Conservation (phyloP, 2,888 invertebrate genomes). For the Drosophila nr. perissopoda region DNA sequence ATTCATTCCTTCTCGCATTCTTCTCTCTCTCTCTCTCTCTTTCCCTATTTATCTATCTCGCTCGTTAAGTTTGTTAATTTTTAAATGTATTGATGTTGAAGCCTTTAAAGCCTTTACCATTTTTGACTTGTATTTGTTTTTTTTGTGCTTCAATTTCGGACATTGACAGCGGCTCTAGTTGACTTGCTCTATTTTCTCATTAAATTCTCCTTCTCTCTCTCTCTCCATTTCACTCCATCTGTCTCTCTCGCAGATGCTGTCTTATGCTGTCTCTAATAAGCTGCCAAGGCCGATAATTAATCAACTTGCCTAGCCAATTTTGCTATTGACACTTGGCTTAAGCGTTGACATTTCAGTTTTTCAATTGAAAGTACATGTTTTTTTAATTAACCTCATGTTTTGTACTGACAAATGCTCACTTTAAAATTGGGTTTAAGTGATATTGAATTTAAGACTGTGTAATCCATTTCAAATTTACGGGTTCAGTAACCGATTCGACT, state of each 20-base stretch:
- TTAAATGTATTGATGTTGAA: slow-evolving; percentile 49
- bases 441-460: neutral
- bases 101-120: slow-evolving; percentile 53
- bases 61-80: slow-evolving; percentile 41
- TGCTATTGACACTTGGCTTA: slow-evolving; percentile 67
- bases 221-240: slow-evolving; percentile 12
- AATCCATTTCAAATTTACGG: neutral
- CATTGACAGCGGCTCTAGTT: slow-evolving; percentile 67
- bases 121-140: slow-evolving; percentile 12
- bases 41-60: slow-evolving; percentile 4
- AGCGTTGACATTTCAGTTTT: slow-evolving; percentile 42
- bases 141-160: slow-evolving; percentile 29
- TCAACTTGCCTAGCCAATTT: slow-evolving; percentile 61
- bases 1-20: neutral
- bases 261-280: slow-evolving; percentile 6
- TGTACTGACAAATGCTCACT: neutral
- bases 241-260: neutral
- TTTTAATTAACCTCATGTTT: slow-evolving; percentile 28
- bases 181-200: slow-evolving; percentile 55
- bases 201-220: slow-evolving; percentile 9
- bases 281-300: slow-evolving; percentile 63
- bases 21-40: slow-evolving; percentile 1
- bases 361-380: slow-evolving; percentile 52
- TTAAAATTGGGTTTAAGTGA: neutral
- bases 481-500: neutral